Evolutionary conservation across 2,888 invertebrate species (phyloP).

Genomic region (Athetis lepigone): DNA sequence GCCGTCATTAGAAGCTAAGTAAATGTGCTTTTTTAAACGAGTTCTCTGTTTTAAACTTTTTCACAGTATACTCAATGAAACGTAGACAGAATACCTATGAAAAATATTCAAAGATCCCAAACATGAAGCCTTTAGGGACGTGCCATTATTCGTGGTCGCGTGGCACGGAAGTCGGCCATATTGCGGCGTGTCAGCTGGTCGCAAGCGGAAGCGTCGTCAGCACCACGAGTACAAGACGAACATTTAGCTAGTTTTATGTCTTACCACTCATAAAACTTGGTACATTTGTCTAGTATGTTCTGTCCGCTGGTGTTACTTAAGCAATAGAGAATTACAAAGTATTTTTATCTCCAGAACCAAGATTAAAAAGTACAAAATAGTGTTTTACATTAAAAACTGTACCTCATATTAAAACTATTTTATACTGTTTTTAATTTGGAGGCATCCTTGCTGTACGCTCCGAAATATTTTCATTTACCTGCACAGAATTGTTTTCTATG

Average conservation of each 20-base stretch:
- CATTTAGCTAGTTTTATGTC: conserved; percentile 79
- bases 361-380: conserved; percentile 15
- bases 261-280: conserved; percentile 78
- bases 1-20: conserved; percentile 58
- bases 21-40: conserved; percentile 42
- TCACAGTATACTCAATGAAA: conserved; percentile 26
- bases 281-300: conserved; percentile 69
- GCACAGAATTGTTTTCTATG: conserved; percentile 68
- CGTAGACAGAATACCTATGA: conserved; percentile 26
- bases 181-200: conserved; percentile 76
- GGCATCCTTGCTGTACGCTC: conserved; percentile 24
- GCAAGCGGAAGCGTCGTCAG: conserved; percentile 70
- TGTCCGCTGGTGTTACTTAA: conserved; percentile 59
- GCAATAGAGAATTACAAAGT: conserved; percentile 50
- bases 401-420: conserved; percentile 40
- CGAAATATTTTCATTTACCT: conserved; percentile 63
- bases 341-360: conserved; percentile 32
- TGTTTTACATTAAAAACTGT: conserved; percentile 13
- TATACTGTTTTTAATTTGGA: conserved; percentile 37
- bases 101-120: conserved; percentile 63
- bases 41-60: conserved; percentile 39
- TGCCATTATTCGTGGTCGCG: conserved; percentile 69
- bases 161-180: conserved; percentile 74
- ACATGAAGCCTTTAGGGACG: conserved; percentile 66
- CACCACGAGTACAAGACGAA: conserved; percentile 73